Evolutionary conservation across 2,113 vertebrate genomes (phyloP).

Genomic region (Coturnix japonica): DNA sequence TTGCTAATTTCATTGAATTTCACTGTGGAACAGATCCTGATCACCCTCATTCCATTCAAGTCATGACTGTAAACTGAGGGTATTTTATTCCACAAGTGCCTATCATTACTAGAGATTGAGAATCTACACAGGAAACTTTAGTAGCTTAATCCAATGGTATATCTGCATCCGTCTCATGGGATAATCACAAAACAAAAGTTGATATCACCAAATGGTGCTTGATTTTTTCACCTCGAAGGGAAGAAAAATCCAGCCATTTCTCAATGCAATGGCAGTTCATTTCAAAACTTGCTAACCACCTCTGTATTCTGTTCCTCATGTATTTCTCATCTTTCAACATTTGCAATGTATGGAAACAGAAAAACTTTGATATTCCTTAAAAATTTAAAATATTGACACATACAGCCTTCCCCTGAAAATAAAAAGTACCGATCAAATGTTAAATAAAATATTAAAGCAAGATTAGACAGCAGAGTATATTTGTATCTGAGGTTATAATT

Average conservation of each 20-base stretch:
- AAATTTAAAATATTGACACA: neutral
- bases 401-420: neutral
- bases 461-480: neutral
- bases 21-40: neutral
- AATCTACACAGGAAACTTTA: neutral
- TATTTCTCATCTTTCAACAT: neutral
- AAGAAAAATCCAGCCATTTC: neutral
- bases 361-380: neutral
- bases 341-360: neutral
- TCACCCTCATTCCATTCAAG: neutral
- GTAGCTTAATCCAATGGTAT: neutral
- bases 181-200: neutral
- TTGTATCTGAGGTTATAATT: neutral
- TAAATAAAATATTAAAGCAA: constrained; percentile 16
- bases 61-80: neutral
- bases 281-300: neutral
- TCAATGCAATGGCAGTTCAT: neutral
- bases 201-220: neutral
- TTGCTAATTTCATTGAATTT: neutral
- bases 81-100: neutral
- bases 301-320: neutral
- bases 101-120: neutral
- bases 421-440: neutral
- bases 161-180: neutral
- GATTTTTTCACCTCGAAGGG: neutral